Evolutionary conservation across 2,797 vertebrate species (phyloP).

Genomic region (Xiphorhynchus erythropygius): DNA sequence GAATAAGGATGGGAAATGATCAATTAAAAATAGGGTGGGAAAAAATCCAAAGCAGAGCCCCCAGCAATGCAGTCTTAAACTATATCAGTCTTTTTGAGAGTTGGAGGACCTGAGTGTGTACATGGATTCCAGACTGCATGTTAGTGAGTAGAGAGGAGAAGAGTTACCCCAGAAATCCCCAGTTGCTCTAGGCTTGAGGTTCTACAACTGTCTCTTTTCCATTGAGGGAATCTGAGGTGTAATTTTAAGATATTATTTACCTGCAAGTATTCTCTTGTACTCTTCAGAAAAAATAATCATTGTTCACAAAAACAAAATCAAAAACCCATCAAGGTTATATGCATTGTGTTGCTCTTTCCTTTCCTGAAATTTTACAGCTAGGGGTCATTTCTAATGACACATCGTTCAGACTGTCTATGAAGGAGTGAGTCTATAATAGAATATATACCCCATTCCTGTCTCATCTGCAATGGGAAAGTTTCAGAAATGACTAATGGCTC

Average conservation of each 20-base stretch:
- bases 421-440: not conserved
- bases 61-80: not conserved
- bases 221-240: not conserved
- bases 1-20: not conserved
- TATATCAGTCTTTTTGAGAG: not conserved
- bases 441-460: not conserved
- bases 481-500: not conserved
- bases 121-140: not conserved
- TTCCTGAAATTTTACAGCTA: not conserved
- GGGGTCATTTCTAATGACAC: not conserved
- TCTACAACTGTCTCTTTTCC: not conserved
- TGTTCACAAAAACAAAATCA: not conserved
- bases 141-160: not conserved
- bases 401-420: not conserved
- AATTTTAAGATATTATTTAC: not conserved
- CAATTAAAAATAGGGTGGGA: not conserved
- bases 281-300: not conserved
- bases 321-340: accelerated
- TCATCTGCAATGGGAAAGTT: not conserved
- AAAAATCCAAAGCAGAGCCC: not conserved
- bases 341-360: not conserved
- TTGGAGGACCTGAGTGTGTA: not conserved
- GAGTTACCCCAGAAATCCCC: not conserved
- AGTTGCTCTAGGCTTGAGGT: not conserved
- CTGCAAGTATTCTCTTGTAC: not conserved